Evolutionary conservation across 2,797 vertebrate species (phyloP).

Genomic region (Urocyon cinereoargenteus): DNA sequence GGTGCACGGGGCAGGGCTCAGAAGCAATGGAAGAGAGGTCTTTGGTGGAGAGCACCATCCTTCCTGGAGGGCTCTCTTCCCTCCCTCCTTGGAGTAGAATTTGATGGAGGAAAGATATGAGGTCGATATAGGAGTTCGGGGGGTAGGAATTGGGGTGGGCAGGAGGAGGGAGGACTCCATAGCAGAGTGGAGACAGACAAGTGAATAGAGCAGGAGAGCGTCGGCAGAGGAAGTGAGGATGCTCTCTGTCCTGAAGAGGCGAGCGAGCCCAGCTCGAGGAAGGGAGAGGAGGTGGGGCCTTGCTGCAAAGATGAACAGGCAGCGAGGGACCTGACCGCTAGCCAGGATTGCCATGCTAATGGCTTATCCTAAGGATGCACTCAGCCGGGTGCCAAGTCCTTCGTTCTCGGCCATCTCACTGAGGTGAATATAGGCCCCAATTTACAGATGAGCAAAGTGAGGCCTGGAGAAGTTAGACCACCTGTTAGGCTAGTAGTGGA

Average conservation of each 20-base stretch:
- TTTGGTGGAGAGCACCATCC: neutral
- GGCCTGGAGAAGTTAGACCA: too few relatives aligned
- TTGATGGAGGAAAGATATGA: neutral
- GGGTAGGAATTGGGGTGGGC: too few relatives aligned
- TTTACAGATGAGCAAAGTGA: too few relatives aligned
- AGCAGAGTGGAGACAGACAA: neutral
- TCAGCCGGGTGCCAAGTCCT: too few relatives aligned
- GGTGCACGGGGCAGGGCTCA: fast-evolving
- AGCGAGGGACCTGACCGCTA: neutral
- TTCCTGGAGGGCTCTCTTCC: neutral
- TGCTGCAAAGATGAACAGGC: neutral
- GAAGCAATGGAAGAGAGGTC: neutral
- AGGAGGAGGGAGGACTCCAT: neutral
- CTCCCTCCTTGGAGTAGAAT: neutral
- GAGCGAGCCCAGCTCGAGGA: neutral
- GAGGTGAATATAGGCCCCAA: too few relatives aligned
- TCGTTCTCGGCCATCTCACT: too few relatives aligned
- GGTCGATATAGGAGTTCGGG: neutral
- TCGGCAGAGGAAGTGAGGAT: neutral
- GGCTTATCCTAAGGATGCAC: too few relatives aligned
- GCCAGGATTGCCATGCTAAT: neutral
- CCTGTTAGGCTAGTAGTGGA: too few relatives aligned
- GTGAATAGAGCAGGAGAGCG: neutral
- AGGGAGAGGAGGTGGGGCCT: neutral
- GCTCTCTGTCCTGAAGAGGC: neutral